Conservation (phyloP, 1,140 invertebrate species). For the Drosophila sulfurigaster region DNA sequence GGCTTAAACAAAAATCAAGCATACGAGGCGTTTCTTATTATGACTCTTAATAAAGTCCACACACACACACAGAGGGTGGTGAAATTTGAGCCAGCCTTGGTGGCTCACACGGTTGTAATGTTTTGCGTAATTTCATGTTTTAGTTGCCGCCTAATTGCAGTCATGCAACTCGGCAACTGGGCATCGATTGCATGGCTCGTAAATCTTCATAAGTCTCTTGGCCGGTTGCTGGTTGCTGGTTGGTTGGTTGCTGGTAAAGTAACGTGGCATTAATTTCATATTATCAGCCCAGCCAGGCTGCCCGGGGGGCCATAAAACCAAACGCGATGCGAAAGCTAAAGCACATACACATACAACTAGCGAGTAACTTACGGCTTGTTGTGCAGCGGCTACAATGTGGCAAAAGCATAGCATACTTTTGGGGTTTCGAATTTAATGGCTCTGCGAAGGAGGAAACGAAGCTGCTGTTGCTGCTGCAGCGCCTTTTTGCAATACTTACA, state of each 20-base stretch:
- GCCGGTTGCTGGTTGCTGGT: not conserved
- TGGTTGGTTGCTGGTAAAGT: constrained; percentile 11
- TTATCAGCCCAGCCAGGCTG: constrained; percentile 58
- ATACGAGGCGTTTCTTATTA: constrained; percentile 5
- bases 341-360: constrained; percentile 22
- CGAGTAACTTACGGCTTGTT: constrained; percentile 38
- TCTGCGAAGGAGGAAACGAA: constrained; percentile 34
- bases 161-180: constrained; percentile 65
- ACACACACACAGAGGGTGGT: not conserved
- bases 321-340: constrained; percentile 46
- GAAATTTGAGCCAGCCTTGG: constrained; percentile 41
- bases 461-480: constrained; percentile 7
- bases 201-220: constrained; percentile 62
- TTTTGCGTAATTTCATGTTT: constrained; percentile 49
- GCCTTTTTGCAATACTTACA: constrained; percentile 22
- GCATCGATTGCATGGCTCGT: constrained; percentile 78
- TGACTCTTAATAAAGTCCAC: constrained; percentile 11
- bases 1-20: not conserved
- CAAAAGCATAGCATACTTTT: constrained; percentile 60
- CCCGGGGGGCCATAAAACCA: constrained; percentile 65
- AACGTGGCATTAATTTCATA: constrained; percentile 75
- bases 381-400: constrained; percentile 21
- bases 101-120: constrained; percentile 8
- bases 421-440: constrained; percentile 71
- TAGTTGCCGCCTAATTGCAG: constrained; percentile 66